These are phyloP conservation scores for Syrrhaptes paradoxus DNA, from an alignment of 2,113 vertebrate genomes.

Conservation along the genomic window DNA sequence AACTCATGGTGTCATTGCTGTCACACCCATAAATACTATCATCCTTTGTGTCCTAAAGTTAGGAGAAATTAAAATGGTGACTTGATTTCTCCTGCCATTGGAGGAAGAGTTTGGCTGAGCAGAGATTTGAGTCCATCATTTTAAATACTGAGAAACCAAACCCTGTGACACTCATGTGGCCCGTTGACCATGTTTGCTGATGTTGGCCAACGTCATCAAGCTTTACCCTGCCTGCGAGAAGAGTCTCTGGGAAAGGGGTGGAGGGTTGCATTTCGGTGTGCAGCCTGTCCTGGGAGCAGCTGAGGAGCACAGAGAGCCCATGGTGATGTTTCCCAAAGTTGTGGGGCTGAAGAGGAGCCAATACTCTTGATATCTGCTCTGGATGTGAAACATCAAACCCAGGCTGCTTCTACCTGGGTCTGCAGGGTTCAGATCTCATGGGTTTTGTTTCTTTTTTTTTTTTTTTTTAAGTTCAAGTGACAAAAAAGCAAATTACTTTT, in stretches of 20 bases:
- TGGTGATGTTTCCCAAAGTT: not conserved
- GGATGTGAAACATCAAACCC: not conserved
- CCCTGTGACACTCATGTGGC: not conserved
- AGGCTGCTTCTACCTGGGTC: not conserved
- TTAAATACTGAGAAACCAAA: not conserved
- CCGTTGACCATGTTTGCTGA: not conserved
- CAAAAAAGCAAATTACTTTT: not conserved
- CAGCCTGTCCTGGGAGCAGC: not conserved
- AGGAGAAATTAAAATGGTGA: not conserved
- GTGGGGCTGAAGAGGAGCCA: not conserved
- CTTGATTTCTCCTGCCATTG: not conserved
- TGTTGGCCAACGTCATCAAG: not conserved
- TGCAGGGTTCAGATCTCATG: not conserved
- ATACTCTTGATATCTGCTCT: not conserved
- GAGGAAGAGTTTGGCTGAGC: not conserved
- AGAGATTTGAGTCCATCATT: not conserved
- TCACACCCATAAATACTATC: accelerated
- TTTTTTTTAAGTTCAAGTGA: not conserved
- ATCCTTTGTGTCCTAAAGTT: not conserved
- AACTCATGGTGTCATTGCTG: not conserved
- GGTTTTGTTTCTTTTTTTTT: too few species aligned
- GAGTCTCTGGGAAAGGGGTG: not conserved
- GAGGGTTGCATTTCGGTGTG: not conserved
- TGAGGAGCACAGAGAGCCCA: not conserved
- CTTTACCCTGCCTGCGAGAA: not conserved